A percentile compares a stretch with the other conserved stretches of the same genome.
Evolutionary conservation across 2,113 vertebrate species (phyloP).

Genomic region (Petroica traversi): DNA sequence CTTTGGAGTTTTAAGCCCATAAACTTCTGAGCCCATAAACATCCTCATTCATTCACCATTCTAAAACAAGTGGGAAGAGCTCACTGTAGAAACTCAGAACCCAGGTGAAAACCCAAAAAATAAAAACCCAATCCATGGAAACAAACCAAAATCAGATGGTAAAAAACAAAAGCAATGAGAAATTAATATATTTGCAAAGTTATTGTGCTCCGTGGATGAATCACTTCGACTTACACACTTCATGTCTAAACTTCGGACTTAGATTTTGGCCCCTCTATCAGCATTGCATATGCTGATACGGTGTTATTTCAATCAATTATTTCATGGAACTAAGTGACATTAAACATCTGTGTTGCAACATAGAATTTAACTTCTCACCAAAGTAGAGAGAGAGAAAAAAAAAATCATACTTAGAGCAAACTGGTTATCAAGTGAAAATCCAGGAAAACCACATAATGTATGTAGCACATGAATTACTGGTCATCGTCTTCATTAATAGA

Average conservation of each 20-base stretch:
- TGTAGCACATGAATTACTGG: background rate
- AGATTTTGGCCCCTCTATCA: background rate
- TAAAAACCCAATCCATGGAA: fast-evolving
- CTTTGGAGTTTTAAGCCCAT: background rate
- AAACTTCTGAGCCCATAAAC: fast-evolving
- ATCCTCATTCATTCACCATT: background rate
- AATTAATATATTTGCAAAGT: background rate
- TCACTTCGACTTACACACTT: background rate
- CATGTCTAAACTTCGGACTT: background rate
- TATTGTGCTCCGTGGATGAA: background rate
- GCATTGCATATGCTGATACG: background rate
- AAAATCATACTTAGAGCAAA: background rate
- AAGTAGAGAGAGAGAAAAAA: background rate
- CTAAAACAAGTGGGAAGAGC: background rate
- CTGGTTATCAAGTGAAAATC: background rate
- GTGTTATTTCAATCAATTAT: background rate
- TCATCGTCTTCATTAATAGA: background rate
- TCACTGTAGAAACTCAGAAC: background rate
- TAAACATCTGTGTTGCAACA: background rate
- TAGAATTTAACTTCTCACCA: background rate
- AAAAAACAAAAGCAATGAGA: background rate
- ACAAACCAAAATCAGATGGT: background rate
- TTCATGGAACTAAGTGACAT: background rate
- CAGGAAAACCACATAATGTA: background rate
- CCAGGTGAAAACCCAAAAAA: background rate